Conservation (phyloP, 1,140 invertebrate genomes). For the Drosophila tani region DNA sequence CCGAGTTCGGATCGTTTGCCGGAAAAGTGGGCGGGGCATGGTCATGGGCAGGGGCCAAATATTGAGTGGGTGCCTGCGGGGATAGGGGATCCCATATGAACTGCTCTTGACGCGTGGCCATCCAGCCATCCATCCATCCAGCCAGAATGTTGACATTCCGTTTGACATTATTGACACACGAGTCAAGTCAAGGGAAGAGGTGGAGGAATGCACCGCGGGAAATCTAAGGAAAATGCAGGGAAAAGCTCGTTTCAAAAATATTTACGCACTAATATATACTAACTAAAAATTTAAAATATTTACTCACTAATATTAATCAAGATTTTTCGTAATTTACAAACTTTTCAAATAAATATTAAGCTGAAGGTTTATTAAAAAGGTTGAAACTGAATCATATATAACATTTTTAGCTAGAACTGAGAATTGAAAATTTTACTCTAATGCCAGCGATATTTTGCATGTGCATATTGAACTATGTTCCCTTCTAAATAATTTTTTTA, state of each 20-base stretch:
- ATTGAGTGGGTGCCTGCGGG: neutral
- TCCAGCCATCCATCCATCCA: constrained; percentile 9
- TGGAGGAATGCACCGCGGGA: neutral
- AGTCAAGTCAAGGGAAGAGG: constrained; percentile 47
- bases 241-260: neutral
- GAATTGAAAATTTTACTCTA: too few species aligned
- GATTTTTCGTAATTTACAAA: too few species aligned
- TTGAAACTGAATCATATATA: neutral
- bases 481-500: too few species aligned
- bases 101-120: constrained; percentile 69
- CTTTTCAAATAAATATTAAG: neutral
- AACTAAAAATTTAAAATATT: too few species aligned
- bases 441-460: too few species aligned
- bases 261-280: neutral
- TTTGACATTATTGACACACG: constrained; percentile 81
- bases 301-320: neutral
- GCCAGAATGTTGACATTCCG: constrained; percentile 73
- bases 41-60: constrained; percentile 1
- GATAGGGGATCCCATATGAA: constrained; percentile 20
- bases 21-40: constrained; percentile 31
- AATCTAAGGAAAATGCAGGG: neutral
- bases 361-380: neutral
- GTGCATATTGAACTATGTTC: too few species aligned
- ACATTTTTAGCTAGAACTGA: too few species aligned
- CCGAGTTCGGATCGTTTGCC: constrained; percentile 33